A percentile compares a stretch with the other conserved stretches of the same genome.
phyloP scores from a whole-genome alignment of 2,113 vertebrate species.

The Nothocercus nigrocapillus region DNA sequence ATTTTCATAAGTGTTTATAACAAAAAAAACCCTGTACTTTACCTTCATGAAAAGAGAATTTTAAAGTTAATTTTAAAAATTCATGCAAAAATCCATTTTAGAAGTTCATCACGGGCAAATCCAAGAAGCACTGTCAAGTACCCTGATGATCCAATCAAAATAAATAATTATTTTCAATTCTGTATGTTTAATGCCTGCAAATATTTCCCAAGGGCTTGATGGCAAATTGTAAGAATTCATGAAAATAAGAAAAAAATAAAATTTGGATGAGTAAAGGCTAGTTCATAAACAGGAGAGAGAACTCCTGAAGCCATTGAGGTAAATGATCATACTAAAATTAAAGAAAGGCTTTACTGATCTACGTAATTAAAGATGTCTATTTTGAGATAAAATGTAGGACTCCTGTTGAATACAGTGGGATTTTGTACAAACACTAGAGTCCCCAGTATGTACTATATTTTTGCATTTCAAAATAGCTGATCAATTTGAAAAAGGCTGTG shows the following conservation, averaged over 20 bases:
- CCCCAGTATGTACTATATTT: accelerated
- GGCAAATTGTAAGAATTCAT: neutral
- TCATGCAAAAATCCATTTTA: neutral
- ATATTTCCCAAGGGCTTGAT: neutral
- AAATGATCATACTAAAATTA: neutral
- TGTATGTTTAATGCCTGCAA: neutral
- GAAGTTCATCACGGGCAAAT: neutral
- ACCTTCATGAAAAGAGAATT: neutral
- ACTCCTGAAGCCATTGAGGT: neutral
- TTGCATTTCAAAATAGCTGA: neutral
- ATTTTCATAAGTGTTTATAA: neutral
- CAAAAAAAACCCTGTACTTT: neutral
- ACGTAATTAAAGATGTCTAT: neutral
- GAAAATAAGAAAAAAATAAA: neutral
- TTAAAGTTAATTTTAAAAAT: neutral
- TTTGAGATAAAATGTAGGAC: neutral
- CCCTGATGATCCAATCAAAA: neutral
- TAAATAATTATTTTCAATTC: neutral
- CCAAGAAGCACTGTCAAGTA: neutral
- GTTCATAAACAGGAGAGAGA: neutral
- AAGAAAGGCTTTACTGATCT: neutral
- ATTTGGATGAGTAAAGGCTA: neutral
- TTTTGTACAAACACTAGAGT: neutral
- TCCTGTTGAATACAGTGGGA: neutral
- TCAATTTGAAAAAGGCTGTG: neutral